Evolutionary conservation across 2,888 invertebrate genomes (phyloP).

Genomic region (Tipula vernalis): DNA sequence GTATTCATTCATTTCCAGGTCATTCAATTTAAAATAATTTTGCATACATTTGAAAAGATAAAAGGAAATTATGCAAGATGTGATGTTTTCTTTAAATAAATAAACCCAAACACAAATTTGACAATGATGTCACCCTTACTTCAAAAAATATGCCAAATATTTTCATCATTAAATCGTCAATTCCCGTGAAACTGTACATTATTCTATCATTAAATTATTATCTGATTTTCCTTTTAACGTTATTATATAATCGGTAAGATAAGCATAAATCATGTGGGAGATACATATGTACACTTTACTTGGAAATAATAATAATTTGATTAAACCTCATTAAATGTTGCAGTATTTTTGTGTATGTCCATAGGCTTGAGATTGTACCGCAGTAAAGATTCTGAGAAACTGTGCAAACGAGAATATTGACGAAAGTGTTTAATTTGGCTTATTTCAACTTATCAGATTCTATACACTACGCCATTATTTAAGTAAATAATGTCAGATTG

Average conservation of each 20-base stretch:
- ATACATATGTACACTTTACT: background rate
- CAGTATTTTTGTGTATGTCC: too few species aligned
- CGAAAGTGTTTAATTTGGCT: too few species aligned
- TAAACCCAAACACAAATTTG: too few species aligned
- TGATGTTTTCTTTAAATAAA: background rate
- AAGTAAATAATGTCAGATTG: too few species aligned
- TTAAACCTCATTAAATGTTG: background rate
- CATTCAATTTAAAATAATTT: background rate
- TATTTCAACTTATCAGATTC: too few species aligned
- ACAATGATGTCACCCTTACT: background rate
- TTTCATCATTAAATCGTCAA: background rate
- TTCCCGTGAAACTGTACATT: background rate
- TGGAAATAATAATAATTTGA: background rate
- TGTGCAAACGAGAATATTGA: too few species aligned
- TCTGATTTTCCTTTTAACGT: background rate
- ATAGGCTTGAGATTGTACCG: too few species aligned
- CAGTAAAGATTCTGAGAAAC: too few species aligned
- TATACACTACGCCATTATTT: too few species aligned
- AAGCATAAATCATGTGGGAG: background rate
- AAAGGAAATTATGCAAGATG: background rate
- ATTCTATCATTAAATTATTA: background rate
- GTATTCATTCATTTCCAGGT: background rate
- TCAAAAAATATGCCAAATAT: background rate
- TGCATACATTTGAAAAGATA: background rate
- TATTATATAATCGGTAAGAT: background rate